A percentile compares a stretch with the other conserved stretches of the same genome.
phyloP scores from a whole-genome alignment of 2,888 invertebrate genomes.

The Noctua comes region DNA sequence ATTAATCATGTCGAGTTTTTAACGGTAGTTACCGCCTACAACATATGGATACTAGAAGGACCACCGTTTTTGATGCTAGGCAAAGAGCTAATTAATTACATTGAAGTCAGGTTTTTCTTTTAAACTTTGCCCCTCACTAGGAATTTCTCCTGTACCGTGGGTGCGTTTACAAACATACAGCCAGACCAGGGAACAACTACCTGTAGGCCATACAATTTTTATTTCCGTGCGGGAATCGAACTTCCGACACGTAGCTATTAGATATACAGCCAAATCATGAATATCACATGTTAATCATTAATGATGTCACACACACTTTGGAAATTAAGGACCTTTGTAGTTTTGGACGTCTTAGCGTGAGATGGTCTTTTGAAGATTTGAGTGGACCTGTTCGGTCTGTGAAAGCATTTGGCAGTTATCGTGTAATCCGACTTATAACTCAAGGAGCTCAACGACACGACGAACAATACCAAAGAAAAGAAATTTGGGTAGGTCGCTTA shows the following conservation, averaged over 20 bases:
- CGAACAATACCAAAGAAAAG: no score
- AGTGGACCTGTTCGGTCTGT: no score
- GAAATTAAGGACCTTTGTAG: not conserved
- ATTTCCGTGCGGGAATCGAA: not conserved
- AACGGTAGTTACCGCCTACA: constrained; percentile 5
- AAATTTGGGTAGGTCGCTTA: no score
- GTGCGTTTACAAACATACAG: not conserved
- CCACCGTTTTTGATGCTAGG: not conserved
- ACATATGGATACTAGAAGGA: constrained; percentile 4
- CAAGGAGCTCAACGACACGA: no score
- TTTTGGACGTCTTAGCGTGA: not conserved
- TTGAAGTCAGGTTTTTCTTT: not conserved
- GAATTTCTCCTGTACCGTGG: not conserved
- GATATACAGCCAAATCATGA: not conserved
- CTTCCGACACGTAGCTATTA: not conserved
- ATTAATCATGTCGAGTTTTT: constrained; percentile 52
- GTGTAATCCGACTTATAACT: no score
- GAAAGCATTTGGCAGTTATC: no score
- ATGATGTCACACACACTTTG: not conserved
- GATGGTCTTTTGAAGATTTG: no score
- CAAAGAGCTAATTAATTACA: not conserved
- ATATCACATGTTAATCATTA: not conserved
- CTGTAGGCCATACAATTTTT: not conserved
- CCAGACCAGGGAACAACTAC: not conserved
- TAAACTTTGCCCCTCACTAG: not conserved